phyloP scores from a whole-genome alignment of 2,888 invertebrate genomes.

The Empis livida region DNA sequence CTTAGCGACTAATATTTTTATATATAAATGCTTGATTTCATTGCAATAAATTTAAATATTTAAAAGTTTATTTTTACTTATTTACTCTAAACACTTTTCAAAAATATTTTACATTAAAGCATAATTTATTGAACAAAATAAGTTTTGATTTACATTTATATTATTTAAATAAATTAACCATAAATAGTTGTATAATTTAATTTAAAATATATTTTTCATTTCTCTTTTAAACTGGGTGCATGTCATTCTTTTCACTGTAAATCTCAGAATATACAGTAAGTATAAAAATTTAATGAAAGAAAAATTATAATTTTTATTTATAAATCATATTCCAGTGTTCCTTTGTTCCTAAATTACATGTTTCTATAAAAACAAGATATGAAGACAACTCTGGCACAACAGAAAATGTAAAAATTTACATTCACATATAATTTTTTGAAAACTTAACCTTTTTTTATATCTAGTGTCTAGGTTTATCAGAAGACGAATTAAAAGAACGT shows the following conservation, averaged over 20 bases:
- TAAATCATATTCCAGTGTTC: slow-evolving; percentile 71
- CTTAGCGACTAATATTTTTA: no score
- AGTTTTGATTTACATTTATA: no score
- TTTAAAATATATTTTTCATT: not conserved
- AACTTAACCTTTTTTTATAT: slow-evolving; percentile 20
- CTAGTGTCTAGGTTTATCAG: slow-evolving; percentile 59
- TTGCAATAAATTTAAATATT: no score
- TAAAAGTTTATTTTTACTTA: no score
- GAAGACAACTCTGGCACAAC: slow-evolving; percentile 78
- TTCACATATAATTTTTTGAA: not conserved
- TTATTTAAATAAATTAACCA: no score
- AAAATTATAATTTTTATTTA: slow-evolving; percentile 11
- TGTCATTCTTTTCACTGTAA: not conserved
- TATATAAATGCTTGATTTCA: no score
- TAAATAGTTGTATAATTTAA: no score
- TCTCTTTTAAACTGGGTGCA: not conserved
- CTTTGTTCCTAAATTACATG: slow-evolving; percentile 72
- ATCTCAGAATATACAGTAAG: slow-evolving; percentile 59
- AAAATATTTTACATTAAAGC: no score
- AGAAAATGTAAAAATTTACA: slow-evolving; percentile 61
- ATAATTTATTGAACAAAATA: no score
- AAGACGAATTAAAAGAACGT: slow-evolving; percentile 58
- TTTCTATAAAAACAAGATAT: slow-evolving; percentile 78
- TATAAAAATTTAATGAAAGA: slow-evolving; percentile 18
- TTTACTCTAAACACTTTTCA: no score